A percentile compares a stretch with the other conserved stretches of the same genome.
phyloP scores from a whole-genome alignment of 2,113 vertebrate species.

The Dascyllus trimaculatus region DNA sequence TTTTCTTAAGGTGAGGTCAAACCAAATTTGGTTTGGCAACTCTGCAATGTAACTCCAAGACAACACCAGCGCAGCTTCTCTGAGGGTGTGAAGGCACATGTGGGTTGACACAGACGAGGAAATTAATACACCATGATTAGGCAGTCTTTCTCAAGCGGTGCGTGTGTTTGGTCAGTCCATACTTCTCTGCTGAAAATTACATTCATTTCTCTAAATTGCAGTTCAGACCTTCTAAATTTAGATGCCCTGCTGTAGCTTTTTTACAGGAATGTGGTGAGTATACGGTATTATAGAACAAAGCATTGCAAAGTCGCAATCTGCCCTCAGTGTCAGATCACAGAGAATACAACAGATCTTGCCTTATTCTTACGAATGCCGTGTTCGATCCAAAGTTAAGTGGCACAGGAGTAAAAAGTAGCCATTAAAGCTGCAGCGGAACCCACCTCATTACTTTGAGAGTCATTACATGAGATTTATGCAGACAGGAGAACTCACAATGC shows the following conservation, averaged over 20 bases:
- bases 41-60: not conserved
- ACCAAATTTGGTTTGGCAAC: too few relatives aligned
- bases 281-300: not conserved
- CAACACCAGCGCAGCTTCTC: not conserved
- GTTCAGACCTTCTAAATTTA: not conserved
- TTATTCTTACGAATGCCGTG: not conserved
- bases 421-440: not conserved
- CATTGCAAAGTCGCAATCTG: too few relatives aligned
- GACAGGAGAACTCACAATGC: not conserved
- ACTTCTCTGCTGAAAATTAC: not conserved
- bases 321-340: not conserved
- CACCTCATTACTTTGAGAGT: not conserved
- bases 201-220: slow-evolving; percentile 1
- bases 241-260: not conserved
- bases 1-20: slow-evolving; percentile 5
- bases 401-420: not conserved
- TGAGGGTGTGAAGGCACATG: not conserved
- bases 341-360: not conserved
- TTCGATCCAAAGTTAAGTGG: not conserved
- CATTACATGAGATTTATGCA: too few relatives aligned
- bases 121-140: not conserved
- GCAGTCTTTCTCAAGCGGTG: not conserved
- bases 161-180: not conserved
- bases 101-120: not conserved
- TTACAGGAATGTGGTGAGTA: too few relatives aligned